Conservation (phyloP, 2,113 vertebrate species). For the Anarrhichthys ocellatus region DNA sequence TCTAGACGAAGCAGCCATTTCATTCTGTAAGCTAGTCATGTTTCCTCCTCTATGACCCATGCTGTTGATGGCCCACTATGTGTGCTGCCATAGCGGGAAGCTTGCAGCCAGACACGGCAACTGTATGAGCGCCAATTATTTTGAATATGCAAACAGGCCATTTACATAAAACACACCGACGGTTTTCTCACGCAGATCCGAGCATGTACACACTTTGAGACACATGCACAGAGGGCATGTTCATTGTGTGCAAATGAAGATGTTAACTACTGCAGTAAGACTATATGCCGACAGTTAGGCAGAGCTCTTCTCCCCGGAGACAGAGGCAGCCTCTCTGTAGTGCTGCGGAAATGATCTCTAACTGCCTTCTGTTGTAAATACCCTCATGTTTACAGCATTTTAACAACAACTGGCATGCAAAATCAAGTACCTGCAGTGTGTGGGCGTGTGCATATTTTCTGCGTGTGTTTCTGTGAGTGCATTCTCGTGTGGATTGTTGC, state of each 20-base stretch:
- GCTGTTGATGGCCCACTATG: conserved; percentile 51
- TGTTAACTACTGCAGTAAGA: conserved; percentile 31
- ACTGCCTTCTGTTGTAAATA: conserved; percentile 66
- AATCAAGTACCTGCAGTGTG: conserved; percentile 52
- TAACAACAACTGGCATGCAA: conserved; percentile 58
- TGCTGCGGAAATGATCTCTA: conserved; percentile 61
- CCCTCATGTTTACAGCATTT: conserved; percentile 67
- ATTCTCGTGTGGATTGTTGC: conserved; percentile 35
- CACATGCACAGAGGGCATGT: conserved; percentile 29
- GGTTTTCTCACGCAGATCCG: conserved; percentile 22
- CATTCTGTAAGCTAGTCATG: conserved; percentile 66
- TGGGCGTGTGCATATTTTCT: conserved; percentile 31
- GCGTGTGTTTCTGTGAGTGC: conserved; percentile 1
- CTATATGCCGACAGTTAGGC: conserved; percentile 41
- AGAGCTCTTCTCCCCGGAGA: conserved; percentile 56
- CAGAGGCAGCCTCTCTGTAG: conserved; percentile 43
- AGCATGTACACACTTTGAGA: conserved; percentile 11
- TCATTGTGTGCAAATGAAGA: conserved; percentile 50
- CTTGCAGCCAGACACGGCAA: conserved; percentile 23
- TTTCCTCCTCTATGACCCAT: conserved; percentile 27
- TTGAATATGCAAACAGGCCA: conserved; percentile 44
- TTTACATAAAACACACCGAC: conserved; percentile 41
- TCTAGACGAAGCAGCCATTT: conserved; percentile 49
- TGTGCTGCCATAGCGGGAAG: conserved; percentile 45
- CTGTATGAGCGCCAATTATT: conserved; percentile 48